Percentiles rank a stretch among this genome's conserved stretches.
phyloP scores from a whole-genome alignment of 2,888 invertebrate genomes.

The Ligdia adustata region DNA sequence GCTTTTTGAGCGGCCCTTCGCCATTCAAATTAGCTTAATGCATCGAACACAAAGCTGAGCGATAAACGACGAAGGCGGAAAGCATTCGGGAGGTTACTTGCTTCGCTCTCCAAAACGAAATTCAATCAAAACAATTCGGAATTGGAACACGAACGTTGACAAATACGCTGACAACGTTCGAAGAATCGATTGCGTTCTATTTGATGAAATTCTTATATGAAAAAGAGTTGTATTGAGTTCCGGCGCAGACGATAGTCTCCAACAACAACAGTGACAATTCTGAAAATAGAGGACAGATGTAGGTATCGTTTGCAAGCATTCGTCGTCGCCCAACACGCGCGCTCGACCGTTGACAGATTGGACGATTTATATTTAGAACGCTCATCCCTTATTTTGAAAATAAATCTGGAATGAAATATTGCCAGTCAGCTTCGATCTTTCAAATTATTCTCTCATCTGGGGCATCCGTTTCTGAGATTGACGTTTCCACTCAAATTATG shows the following conservation, averaged over 20 bases:
- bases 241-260: constrained; percentile 67
- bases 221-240: constrained; percentile 71
- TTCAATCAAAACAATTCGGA: constrained; percentile 55
- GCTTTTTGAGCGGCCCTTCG: constrained; percentile 74
- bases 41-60: constrained; percentile 74
- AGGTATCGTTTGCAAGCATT: constrained; percentile 77
- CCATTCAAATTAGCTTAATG: constrained; percentile 84
- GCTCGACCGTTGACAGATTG: constrained; percentile 82
- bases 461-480: constrained; percentile 28
- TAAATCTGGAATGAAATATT: constrained; percentile 71
- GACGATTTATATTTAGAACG: constrained; percentile 77
- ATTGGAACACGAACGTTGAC: constrained; percentile 43
- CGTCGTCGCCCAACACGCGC: constrained; percentile 78
- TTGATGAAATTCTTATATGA: constrained; percentile 47
- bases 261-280: constrained; percentile 75
- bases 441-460: constrained; percentile 25
- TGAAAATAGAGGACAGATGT: constrained; percentile 80
- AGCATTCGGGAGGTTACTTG: constrained; percentile 61
- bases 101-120: constrained; percentile 55
- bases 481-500: constrained; percentile 20
- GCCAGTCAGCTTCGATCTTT: constrained; percentile 61
- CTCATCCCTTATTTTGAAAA: constrained; percentile 72
- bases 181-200: constrained; percentile 48
- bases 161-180: constrained; percentile 40
- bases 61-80: constrained; percentile 71